Conservation (phyloP, 2,888 invertebrate species). For the Penaeus monodon region DNA sequence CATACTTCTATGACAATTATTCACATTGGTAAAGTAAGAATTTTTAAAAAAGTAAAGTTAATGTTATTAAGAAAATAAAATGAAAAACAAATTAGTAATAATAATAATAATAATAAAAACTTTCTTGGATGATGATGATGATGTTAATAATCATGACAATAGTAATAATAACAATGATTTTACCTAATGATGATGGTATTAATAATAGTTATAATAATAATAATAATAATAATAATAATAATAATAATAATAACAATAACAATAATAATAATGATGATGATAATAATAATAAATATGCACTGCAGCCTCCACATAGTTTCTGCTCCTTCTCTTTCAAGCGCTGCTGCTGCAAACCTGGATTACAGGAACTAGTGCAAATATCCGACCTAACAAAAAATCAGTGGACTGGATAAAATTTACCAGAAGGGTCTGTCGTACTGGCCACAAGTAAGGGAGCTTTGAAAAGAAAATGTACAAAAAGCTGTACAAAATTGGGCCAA, state of each 20-base stretch:
- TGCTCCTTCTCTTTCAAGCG: not conserved
- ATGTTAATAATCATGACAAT: not conserved
- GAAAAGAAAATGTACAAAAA: conserved; percentile 26
- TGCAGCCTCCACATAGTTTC: not conserved
- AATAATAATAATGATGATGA: no score
- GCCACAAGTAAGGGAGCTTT: conserved; percentile 39
- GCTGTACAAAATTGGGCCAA: conserved; percentile 41
- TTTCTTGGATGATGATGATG: no score
- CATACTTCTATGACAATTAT: conserved; percentile 11
- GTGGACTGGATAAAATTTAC: conserved; percentile 1
- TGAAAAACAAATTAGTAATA: no score
- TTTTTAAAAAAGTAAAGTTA: no score
- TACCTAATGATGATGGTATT: no score
- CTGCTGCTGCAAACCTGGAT: conserved; percentile 14
- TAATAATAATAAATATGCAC: no score
- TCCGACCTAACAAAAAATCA: conserved; percentile 10
- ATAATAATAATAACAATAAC: no score
- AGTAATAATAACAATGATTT: not conserved
- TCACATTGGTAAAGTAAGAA: no score
- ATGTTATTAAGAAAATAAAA: no score
- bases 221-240: no score
- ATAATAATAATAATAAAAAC: no score
- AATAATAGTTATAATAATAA: no score
- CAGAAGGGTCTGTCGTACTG: conserved; percentile 35
- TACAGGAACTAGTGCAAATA: conserved; percentile 21